These are phyloP conservation scores for Tenualosa thibaudeaui DNA, from an alignment of 2,797 vertebrate genomes.

Conservation along the genomic window DNA sequence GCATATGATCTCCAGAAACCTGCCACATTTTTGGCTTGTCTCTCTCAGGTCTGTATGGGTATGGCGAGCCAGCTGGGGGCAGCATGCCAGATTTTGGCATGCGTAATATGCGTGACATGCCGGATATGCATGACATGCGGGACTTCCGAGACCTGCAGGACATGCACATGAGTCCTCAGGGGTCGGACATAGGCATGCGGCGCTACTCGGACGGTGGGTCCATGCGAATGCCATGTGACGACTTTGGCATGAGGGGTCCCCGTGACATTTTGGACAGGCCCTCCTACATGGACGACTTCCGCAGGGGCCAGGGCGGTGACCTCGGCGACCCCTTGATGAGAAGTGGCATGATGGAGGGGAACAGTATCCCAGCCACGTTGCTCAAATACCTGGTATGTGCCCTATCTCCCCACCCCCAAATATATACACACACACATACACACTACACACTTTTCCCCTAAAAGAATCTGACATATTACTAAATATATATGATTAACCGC, in stretches of 20 bases:
- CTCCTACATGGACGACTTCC: conserved; percentile 61
- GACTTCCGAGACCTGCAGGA: conserved; percentile 35
- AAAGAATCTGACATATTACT: too few relatives aligned
- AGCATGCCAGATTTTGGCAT: conserved; percentile 53
- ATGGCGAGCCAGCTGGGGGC: conserved; percentile 57
- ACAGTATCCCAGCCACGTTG: conserved; percentile 64
- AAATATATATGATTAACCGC: too few relatives aligned
- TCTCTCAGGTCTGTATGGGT: not conserved
- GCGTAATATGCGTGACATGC: not conserved
- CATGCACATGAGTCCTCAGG: conserved; percentile 53
- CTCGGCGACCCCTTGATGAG: conserved; percentile 43
- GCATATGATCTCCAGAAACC: not conserved
- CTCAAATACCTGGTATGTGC: conserved; percentile 70
- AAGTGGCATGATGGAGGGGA: conserved; percentile 53
- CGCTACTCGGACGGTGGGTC: conserved; percentile 55
- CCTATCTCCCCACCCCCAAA: too few relatives aligned
- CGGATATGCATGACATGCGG: not conserved
- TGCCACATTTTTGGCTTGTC: not conserved
- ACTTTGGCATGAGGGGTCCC: conserved; percentile 53
- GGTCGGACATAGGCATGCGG: conserved; percentile 50
- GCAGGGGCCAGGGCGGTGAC: conserved; percentile 16
- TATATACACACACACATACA: not conserved
- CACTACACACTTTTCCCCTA: not conserved
- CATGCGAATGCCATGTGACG: conserved; percentile 46
- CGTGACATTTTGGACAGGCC: conserved; percentile 54